A percentile compares a stretch with the other conserved stretches of the same genome.
These are phyloP conservation scores for Plebejus melissa DNA, from an alignment of 2,888 invertebrate species.

Conservation along the genomic window DNA sequence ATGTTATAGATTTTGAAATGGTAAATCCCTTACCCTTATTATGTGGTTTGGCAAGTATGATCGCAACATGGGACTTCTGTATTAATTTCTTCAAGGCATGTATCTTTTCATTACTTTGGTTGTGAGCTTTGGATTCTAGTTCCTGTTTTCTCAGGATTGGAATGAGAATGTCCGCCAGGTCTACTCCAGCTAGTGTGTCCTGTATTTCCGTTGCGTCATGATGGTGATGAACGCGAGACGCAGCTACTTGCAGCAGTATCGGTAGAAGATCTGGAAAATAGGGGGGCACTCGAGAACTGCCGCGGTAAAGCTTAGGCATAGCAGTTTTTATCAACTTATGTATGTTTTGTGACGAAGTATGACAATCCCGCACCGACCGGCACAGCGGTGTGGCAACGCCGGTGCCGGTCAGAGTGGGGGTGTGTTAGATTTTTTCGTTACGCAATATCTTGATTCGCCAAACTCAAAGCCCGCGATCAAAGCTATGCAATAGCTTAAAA, in stretches of 20 bases:
- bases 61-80: not conserved
- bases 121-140: conserved; percentile 8
- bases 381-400: too few species aligned
- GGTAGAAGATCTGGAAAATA: not conserved
- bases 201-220: not conserved
- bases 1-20: too few species aligned
- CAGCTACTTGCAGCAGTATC: not conserved
- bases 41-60: not conserved
- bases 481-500: too few species aligned
- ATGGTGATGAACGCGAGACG: not conserved
- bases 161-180: not conserved
- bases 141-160: conserved; percentile 2
- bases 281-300: too few species aligned
- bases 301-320: too few species aligned
- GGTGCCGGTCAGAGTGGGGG: too few species aligned
- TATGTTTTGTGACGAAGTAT: too few species aligned
- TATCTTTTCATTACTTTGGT: not conserved
- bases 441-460: too few species aligned
- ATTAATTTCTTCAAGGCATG: conserved; percentile 5
- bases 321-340: too few species aligned
- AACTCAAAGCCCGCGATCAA: too few species aligned
- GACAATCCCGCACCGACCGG: too few species aligned
- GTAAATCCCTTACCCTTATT: not conserved
- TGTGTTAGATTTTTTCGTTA: too few species aligned
- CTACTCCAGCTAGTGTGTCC: not conserved